Base-by-base conservation (phyloP, 2,888 invertebrate species). In the Mimachlamys varia region DNA sequence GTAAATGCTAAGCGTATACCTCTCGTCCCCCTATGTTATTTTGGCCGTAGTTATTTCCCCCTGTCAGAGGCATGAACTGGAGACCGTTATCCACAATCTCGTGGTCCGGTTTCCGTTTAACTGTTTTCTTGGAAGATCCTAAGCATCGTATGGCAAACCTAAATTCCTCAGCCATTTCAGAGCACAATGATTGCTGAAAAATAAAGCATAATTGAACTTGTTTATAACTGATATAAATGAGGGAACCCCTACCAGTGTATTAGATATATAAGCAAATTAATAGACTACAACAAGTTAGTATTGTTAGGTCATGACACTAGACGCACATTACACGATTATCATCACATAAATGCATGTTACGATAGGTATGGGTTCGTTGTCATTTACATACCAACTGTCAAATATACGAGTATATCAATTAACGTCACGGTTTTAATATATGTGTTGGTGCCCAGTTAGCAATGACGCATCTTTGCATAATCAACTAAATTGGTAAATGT, bases 81-180 rank as follows among this genome's bases (percentile, higher is more conserved):
- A 95, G 92, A 12, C 95, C 95, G 92, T 95, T 96, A 92, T 96
- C 96, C 4, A 94, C 94, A n/a, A 95, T 94, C 55, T 95, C 95
- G 87, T 94, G 90, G 93, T 94, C 92, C 49, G 92, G 91, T 76
- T 94, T 93, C 89, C 94, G 89, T 62, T 95, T 93, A 49, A 92
- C 92, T 0, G 98, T 98, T 92, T 98, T 97, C 95, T 98, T 98
- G 93, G 98, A 97, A 0, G 98, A 98, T 10, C 98, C 98, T 37
- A 98, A 98, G 96, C 99, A 99, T 89, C 98, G 97, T 96, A 99
- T 98, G 0, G 99, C 99, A 96, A 99, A 99, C 53, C 98, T 97
- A 92, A 99, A 97, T 97, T 99, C 99, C 97, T 99, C 98, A 0
- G 98, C 98, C 98, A 99, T 99, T 97, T 99, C 99, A 87, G 98